Conservation (phyloP, 2,113 vertebrate genomes). For the Isurus oxyrinchus region DNA sequence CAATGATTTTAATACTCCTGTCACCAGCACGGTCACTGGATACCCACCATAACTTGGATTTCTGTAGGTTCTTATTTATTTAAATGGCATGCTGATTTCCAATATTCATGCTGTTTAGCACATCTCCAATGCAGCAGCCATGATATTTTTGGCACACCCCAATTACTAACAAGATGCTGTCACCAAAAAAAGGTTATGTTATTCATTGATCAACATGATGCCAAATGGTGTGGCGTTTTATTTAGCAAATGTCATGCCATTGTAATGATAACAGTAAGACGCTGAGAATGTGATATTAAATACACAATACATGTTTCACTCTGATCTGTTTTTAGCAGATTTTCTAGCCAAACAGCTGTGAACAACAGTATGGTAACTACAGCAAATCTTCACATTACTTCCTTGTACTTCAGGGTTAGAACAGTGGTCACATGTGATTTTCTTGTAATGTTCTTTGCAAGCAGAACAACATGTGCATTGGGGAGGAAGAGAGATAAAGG, state of each 20-base stretch:
- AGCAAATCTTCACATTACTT: neutral
- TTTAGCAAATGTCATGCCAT: neutral
- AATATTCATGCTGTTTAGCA: neutral
- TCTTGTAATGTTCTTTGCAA: neutral
- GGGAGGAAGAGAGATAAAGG: neutral
- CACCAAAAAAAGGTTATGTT: neutral
- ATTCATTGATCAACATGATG: neutral
- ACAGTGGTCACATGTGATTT: neutral
- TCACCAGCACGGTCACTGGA: neutral
- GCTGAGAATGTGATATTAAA: neutral
- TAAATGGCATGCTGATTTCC: neutral
- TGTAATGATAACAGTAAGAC: neutral
- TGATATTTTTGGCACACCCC: neutral
- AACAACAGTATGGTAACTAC: neutral
- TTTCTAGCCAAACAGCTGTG: neutral
- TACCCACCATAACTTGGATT: neutral
- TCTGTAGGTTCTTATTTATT: neutral
- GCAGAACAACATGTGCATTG: neutral
- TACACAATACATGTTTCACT: neutral
- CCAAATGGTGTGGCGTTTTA: neutral
- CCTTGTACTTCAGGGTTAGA: neutral
- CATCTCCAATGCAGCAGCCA: neutral
- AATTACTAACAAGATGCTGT: neutral
- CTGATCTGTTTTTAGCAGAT: neutral
- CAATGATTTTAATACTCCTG: neutral